Evolutionary conservation across 2,113 vertebrate genomes (phyloP).

Genomic region (Varanus salvator): DNA sequence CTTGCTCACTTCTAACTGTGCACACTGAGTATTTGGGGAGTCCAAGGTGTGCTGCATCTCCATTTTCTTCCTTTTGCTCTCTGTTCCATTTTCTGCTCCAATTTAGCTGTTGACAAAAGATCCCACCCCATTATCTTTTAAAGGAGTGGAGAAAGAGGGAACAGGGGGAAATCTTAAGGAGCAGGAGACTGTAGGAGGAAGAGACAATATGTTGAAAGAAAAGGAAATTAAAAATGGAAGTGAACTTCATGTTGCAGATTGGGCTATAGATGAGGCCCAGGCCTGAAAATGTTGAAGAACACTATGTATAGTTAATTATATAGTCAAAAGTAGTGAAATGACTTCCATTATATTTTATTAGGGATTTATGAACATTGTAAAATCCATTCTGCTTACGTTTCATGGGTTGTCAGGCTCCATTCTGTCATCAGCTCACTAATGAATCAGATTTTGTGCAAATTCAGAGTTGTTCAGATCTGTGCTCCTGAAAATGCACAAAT

Average conservation of each 20-base stretch:
- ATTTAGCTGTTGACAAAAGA: no score
- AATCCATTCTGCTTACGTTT: no score
- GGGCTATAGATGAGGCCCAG: not conserved
- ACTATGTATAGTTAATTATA: not conserved
- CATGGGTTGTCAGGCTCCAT: no score
- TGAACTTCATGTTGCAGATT: not conserved
- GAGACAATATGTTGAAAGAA: not conserved
- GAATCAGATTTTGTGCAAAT: no score
- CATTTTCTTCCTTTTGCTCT: no score
- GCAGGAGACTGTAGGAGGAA: no score
- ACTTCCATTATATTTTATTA: not conserved
- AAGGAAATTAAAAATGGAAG: not conserved
- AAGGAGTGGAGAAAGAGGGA: not conserved
- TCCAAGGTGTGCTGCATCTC: not conserved
- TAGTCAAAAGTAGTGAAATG: not conserved
- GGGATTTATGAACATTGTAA: no score
- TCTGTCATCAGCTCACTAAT: no score
- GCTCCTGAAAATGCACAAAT: no score
- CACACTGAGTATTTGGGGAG: not conserved
- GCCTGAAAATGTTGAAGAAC: not conserved
- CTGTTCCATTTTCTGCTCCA: not conserved
- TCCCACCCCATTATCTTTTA: not conserved
- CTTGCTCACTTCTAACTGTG: no score
- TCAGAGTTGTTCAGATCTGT: no score
- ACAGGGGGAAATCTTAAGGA: not conserved